A percentile compares a stretch with the other conserved stretches of the same genome.
phyloP scores from a whole-genome alignment of 2,888 invertebrate species.

The Perizoma affinitatum region DNA sequence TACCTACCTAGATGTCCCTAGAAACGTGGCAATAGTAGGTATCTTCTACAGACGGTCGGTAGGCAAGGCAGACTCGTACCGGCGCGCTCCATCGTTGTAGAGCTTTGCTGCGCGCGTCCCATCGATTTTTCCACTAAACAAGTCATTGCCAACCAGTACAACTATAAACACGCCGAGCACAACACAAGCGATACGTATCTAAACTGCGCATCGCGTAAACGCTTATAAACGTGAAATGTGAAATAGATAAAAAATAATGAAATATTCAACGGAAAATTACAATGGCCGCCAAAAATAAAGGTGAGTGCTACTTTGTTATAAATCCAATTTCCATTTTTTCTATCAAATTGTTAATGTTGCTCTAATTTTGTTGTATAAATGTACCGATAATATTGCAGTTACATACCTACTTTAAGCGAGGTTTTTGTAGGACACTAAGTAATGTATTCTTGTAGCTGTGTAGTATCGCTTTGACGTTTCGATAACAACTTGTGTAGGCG shows the following conservation, averaged over 20 bases:
- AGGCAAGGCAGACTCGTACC: constrained; percentile 13
- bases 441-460: constrained; percentile 44
- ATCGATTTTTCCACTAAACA: constrained; percentile 80
- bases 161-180: constrained; percentile 69
- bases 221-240: constrained; percentile 53
- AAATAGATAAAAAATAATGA: constrained; percentile 65
- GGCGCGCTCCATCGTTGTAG: constrained; percentile 16
- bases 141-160: constrained; percentile 69
- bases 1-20: constrained; percentile 42
- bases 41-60: constrained; percentile 15
- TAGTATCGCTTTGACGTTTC: constrained; percentile 58
- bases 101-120: constrained; percentile 65
- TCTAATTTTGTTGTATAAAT: constrained; percentile 42
- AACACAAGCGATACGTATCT: constrained; percentile 49
- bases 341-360: constrained; percentile 20
- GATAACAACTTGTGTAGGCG: constrained; percentile 71
- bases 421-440: constrained; percentile 49
- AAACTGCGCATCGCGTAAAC: constrained; percentile 46
- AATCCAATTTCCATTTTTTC: constrained; percentile 18
- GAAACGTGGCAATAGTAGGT: constrained; percentile 37
- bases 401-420: constrained; percentile 17
- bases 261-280: constrained; percentile 55
- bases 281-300: constrained; percentile 79
- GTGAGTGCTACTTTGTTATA: constrained; percentile 49
- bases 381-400: constrained; percentile 34